A percentile compares a stretch with the other conserved stretches of the same genome.
Conservation (phyloP, 2,113 vertebrate genomes). For the Rynchops niger region DNA sequence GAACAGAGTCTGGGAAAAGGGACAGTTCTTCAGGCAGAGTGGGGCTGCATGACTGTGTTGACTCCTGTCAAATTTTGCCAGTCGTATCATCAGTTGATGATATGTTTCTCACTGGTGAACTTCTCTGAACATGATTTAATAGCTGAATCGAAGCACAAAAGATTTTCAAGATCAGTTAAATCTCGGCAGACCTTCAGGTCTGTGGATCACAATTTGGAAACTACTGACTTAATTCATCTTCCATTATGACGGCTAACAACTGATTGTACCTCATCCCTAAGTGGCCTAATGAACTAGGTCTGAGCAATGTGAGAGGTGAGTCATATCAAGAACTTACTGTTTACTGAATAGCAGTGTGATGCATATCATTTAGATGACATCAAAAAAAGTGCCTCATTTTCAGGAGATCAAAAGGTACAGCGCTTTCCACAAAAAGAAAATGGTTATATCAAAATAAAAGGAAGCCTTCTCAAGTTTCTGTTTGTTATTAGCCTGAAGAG, state of each 20-base stretch:
- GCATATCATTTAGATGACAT: background rate
- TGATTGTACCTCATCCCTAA: background rate
- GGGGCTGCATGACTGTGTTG: background rate
- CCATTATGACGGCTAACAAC: background rate
- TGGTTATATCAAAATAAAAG: background rate
- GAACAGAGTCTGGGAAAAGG: background rate
- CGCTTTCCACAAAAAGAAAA: background rate
- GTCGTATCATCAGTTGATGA: background rate
- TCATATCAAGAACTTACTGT: rapidly evolving
- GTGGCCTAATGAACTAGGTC: background rate
- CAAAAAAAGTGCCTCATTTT: background rate
- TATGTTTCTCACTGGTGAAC: background rate
- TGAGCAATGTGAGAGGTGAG: background rate
- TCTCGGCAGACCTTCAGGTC: background rate
- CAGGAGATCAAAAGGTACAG: background rate
- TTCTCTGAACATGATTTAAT: background rate
- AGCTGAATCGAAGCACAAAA: background rate
- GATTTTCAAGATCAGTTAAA: background rate
- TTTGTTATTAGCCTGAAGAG: background rate
- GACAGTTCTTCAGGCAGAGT: background rate
- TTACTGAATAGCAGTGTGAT: background rate
- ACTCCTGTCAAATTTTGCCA: background rate
- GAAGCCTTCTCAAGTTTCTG: background rate
- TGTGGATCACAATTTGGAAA: background rate
- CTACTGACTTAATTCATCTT: background rate